Base-by-base conservation (phyloP, 2,797 vertebrate species). In the Pelobates cultripes region DNA sequence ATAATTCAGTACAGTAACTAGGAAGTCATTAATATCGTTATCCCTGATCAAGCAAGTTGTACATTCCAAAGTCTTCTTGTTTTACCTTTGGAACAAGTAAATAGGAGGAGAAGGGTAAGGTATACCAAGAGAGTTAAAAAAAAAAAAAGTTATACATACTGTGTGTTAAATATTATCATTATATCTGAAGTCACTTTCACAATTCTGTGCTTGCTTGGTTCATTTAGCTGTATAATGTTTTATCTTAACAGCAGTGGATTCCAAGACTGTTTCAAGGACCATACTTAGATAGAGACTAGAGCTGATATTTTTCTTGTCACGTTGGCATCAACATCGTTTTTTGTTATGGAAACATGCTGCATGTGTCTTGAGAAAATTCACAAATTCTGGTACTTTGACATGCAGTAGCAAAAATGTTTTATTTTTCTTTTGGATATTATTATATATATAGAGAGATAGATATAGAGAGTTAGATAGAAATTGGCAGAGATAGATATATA, bases 61-160 rank as follows among this genome's bases (percentile, higher is more conserved):
- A 17, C 40, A n/a, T 80, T 79, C 86, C 77, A 86, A 86, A 41
- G 83, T 85, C 68, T 80, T 57, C 69, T 43, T 43, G 77, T 43
- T 81, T 82, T 80, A 88, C 86, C 86, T 89, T 89, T 88, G 86
- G 84, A 85, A 84, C 60, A 10, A 61, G 40, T 17, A 55, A 74
- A 61, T 70, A 64, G 71, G 75, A 77, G 70, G 80, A 70, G 63
- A 17, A 75, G 66, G 74, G 40, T 76, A 79, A 83, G 51, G 66
- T 70, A 44, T 83, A 79, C 66, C 40, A 63, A 45, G 41, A 76
- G n/a, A 73, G 55, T 10, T 28, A 28, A 28, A 28, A 28, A 28
- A 28, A 28, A 28, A 41, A 42, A 43, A 3, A 43, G 7, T 43
- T 12, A 6, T 68, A 68, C 40, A 42, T 68, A 68, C 7, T 40